Evolutionary conservation across 2,888 invertebrate species (phyloP).

Genomic region (Colostygia pectinataria): DNA sequence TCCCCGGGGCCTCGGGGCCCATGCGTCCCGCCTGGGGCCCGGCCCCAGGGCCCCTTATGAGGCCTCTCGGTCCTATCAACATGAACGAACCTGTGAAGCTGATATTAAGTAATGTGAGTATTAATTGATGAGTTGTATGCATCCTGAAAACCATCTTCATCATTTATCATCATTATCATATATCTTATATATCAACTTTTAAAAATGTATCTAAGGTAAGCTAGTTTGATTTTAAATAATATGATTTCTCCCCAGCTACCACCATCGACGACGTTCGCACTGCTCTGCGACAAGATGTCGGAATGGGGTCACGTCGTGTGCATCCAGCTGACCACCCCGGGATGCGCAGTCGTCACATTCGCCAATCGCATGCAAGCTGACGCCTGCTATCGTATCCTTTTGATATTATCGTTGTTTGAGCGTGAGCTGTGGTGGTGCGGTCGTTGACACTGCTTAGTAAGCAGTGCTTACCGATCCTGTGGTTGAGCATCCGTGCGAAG

Average conservation of each 20-base stretch:
- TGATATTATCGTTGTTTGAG: no score
- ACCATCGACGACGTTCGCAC: conserved; percentile 53
- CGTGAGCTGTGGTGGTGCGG: no score
- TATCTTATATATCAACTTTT: no score
- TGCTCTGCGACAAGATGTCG: conserved; percentile 56
- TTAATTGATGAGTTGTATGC: no score
- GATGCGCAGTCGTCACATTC: conserved; percentile 59
- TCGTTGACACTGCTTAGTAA: no score
- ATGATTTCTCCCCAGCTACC: conserved; percentile 53
- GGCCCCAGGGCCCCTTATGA: conserved; percentile 10
- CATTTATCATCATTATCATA: no score
- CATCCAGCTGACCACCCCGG: conserved; percentile 58
- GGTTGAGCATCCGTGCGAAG: no score
- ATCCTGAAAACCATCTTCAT: no score
- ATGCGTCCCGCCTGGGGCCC: conserved; percentile 9
- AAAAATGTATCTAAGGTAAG: no score
- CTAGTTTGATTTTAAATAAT: neutral
- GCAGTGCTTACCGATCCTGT: no score
- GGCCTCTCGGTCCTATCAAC: conserved; percentile 8
- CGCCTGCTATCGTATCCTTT: conserved; percentile 70
- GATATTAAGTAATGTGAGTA: conserved; percentile 36
- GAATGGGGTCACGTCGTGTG: conserved; percentile 58
- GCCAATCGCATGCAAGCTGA: conserved; percentile 52
- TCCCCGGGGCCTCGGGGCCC: neutral
- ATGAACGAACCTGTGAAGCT: conserved; percentile 37